Evolutionary conservation across 2,888 invertebrate species (phyloP).

Genomic region (Pyrrhosoma nymphula): DNA sequence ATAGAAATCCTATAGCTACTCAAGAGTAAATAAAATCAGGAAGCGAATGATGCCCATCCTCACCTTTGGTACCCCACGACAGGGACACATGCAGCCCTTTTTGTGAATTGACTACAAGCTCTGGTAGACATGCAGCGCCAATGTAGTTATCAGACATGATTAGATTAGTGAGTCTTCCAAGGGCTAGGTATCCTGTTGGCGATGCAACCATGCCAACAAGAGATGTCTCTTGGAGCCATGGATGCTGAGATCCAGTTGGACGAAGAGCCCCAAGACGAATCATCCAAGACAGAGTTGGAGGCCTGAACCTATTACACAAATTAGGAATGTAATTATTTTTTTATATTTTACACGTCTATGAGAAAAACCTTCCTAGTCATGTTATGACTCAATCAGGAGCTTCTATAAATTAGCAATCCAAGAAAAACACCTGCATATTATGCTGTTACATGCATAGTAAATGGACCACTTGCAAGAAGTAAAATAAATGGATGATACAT

Average conservation of each 20-base stretch:
- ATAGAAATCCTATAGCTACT: too few species aligned
- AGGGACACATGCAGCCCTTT: constrained; percentile 31
- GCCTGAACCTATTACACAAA: constrained; percentile 79
- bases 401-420: too few species aligned
- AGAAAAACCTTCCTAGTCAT: too few species aligned
- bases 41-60: not conserved
- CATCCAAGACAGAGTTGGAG: constrained; percentile 93
- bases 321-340: constrained; percentile 74
- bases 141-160: constrained; percentile 38
- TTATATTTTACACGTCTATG: too few species aligned
- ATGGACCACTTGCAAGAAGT: too few species aligned
- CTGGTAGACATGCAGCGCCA: constrained; percentile 49
- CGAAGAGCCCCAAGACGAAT: constrained; percentile 89
- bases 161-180: constrained; percentile 43
- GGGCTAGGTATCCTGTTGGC: constrained; percentile 77
- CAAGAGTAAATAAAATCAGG: too few species aligned
- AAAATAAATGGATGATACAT: too few species aligned
- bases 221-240: constrained; percentile 92
- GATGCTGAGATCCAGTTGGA: constrained; percentile 86
- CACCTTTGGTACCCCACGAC: constrained; percentile 39
- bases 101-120: not conserved
- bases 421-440: too few species aligned
- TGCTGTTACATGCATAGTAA: too few species aligned
- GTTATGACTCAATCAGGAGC: too few species aligned
- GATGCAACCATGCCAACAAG: constrained; percentile 94